Base-by-base conservation (phyloP, 2,113 vertebrate species). In the Columba janthina region DNA sequence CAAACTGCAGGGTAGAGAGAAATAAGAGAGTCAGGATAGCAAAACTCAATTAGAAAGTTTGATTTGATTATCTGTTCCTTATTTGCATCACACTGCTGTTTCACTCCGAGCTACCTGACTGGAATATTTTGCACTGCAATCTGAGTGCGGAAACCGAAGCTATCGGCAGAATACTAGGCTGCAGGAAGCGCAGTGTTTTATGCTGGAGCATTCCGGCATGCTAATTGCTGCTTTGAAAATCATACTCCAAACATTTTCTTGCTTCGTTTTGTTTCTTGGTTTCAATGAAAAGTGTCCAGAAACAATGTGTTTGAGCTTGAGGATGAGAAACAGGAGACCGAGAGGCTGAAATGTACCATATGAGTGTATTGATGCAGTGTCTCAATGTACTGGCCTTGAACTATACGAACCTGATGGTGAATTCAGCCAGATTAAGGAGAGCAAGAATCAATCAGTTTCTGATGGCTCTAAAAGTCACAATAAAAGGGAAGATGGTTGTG, bases 21-120 rank as follows among this genome's bases (percentile, higher is more conserved):
- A 97, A 89, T 94, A 97, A 95, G 90, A 90, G 92, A 97, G 77
- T 97, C 80, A 94, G 92, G 96, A 90, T 83, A 93, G 93, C 81
- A 95, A 96, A 97, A 97, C 93, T 97, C 19, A 40, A 95, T 97
- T 96, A 93, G 96, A 96, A 97, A 93, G 73, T 91, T 97, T 96
- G 77, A 97, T 97, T 97, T 96, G 87, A 97, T 98, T 97, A 97
- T 95, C 82, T 96, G 34, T 62, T 92, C 65, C 70, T 96, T 93
- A 95, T 97, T 97, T 96, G 94, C 96, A 95, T 97, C 92, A 94
- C 90, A 78, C 34, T 89, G 81, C 65, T 96, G 50, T 94, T 96
- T 97, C 75, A 91, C 76, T 82, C 78, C 0, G 22, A 87, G 44
- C 42, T 87, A 91, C 80, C 87, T 97, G 95, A 90, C 96, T 67